A percentile compares a stretch with the other conserved stretches of the same genome.
phyloP scores from a whole-genome alignment of 1,140 invertebrate genomes.

The Araneus ventricosus region DNA sequence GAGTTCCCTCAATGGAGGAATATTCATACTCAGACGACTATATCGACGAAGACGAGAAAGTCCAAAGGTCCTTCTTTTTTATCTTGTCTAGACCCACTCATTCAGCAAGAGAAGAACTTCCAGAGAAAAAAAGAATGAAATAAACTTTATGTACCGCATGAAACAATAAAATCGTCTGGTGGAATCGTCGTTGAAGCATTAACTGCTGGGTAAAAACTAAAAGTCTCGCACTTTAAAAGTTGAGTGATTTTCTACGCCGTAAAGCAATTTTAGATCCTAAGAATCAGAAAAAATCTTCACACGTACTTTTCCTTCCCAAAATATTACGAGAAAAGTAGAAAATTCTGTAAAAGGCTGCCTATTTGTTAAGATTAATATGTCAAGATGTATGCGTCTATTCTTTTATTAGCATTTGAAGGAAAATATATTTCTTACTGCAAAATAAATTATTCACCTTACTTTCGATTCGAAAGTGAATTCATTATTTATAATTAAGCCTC shows the following conservation, averaged over 20 bases:
- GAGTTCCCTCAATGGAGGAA: not conserved
- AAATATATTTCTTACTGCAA: not conserved
- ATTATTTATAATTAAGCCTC: no score
- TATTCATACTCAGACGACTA: not conserved
- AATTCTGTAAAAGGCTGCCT: not conserved
- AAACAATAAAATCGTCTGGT: slow-evolving; percentile 47
- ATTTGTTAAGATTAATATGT: not conserved
- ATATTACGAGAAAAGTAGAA: no score
- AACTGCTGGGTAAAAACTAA: not conserved
- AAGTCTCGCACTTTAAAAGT: slow-evolving; percentile 11
- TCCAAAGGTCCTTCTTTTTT: not conserved
- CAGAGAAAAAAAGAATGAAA: not conserved
- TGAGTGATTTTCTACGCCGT: slow-evolving; percentile 1
- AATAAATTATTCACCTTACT: not conserved
- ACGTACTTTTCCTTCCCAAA: not conserved
- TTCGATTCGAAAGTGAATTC: no score
- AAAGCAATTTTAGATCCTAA: not conserved
- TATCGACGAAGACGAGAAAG: not conserved
- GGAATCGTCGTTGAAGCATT: not conserved
- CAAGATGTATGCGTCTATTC: not conserved
- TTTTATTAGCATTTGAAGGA: not conserved
- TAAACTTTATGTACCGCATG: not conserved
- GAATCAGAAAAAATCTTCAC: not conserved
- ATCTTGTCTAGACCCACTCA: not conserved
- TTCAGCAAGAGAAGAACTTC: not conserved